A percentile compares a stretch with the other conserved stretches of the same genome.
These are phyloP conservation scores for Gallinago stenura DNA, from an alignment of 2,797 vertebrate species.

Conservation along the genomic window DNA sequence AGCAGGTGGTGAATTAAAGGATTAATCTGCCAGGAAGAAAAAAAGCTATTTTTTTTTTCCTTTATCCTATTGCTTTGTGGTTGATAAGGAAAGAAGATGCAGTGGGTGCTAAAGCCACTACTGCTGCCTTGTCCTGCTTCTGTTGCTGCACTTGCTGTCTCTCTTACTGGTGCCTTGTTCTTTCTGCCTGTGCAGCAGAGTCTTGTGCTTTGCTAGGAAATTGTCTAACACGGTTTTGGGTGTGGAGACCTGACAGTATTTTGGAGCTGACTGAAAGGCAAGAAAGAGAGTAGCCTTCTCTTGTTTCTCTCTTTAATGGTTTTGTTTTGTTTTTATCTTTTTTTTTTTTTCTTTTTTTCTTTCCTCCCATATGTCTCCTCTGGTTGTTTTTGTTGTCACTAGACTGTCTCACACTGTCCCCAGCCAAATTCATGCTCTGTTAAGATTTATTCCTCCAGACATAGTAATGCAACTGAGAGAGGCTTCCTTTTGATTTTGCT, in stretches of 20 bases:
- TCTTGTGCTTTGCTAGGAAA: not conserved
- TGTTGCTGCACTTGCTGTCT: not conserved
- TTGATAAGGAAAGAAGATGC: not conserved
- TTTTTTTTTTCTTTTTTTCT: not conserved
- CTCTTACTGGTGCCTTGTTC: not conserved
- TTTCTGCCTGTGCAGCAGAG: not conserved
- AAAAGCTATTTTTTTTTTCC: not conserved
- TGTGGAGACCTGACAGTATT: not conserved
- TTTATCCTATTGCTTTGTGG: not conserved
- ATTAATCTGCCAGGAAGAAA: not conserved
- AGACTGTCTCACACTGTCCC: not conserved
- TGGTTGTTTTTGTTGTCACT: not conserved
- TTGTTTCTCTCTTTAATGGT: not conserved
- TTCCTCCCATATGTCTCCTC: not conserved
- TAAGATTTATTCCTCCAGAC: not conserved
- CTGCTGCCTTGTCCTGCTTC: not conserved
- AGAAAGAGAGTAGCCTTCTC: not conserved
- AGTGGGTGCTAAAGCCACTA: not conserved
- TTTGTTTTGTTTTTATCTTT: not conserved
- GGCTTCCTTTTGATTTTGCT: not conserved
- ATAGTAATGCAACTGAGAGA: not conserved
- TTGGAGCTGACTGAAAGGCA: conserved; percentile 24
- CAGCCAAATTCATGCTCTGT: conserved; percentile 3
- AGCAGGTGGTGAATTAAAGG: not conserved
- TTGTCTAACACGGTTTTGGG: not conserved